Base-by-base conservation (phyloP, 2,888 invertebrate species). In the Dione vanillae region DNA sequence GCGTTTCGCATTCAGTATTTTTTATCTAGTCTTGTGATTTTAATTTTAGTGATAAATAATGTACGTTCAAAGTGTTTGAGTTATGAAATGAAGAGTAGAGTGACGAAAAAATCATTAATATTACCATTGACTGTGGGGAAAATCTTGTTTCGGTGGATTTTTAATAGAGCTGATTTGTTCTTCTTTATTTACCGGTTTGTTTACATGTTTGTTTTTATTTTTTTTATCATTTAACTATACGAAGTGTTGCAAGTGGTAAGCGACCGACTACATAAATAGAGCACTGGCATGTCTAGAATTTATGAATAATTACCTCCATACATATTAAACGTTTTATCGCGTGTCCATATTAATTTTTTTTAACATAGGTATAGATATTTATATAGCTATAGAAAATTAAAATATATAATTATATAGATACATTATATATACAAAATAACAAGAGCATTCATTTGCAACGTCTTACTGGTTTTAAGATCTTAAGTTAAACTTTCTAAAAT, bases 171-270 rank as follows among this genome's bases (percentile, higher is more conserved):
- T 40, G 94, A 95, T 82, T 85, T 95, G 70, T 92, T 95, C 83
- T 94, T 94, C 81, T 91, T 95, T 80, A 91, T 95, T 80, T 94
- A 95, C 88, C 94, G 95, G 89, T 95, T 94, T 80, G 94, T 95
- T 81, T 73, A 75, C 58, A 72, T 43, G n/a, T 67, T 62, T 54
- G 10, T 59, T 65, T 12, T 54, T n/a, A n/a, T n/a, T n/a, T 41
- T 45, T 47, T 19, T 37, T 19, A 47, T 49, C 19, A 43, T 11
- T 47, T 2, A 27, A 35, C 12, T 65, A 3, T 11, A 51, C 27
- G 12, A 37, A 41, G 19, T 65, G 7, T 49, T 14, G 5, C 10
- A 7, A 14, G n/a, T 20, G n/a, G 5, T 6, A 7, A 14, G n/a
- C 41, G n/a, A 35, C 27, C 27, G 43, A 43, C 59, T 14, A 27